Evolutionary conservation across 2,888 invertebrate species (phyloP).

Genomic region (Pandemis cinnamomeana): DNA sequence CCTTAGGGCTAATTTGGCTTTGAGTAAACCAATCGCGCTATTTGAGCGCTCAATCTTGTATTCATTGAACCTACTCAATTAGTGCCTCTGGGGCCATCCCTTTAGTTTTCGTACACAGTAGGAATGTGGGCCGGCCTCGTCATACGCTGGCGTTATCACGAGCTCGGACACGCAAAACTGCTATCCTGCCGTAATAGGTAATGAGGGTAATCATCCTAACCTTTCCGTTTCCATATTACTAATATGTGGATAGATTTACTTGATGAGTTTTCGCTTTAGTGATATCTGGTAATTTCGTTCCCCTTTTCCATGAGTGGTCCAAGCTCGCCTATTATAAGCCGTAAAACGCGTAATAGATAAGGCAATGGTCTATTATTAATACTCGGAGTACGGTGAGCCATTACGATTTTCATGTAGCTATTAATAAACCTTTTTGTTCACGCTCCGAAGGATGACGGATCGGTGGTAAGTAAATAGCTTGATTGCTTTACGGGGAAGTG

Average conservation of each 20-base stretch:
- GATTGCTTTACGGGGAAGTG: constrained; percentile 10
- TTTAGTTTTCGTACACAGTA: constrained; percentile 21
- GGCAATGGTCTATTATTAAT: constrained; percentile 30
- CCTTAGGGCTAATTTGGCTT: constrained; percentile 1
- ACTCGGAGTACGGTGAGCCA: constrained; percentile 12
- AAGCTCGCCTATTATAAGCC: constrained; percentile 19
- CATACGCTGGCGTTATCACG: constrained; percentile 26
- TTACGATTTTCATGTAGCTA: constrained; percentile 53
- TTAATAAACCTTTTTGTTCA: constrained; percentile 73
- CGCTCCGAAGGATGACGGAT: constrained; percentile 81
- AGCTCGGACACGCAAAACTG: constrained; percentile 37
- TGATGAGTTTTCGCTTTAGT: constrained; percentile 34
- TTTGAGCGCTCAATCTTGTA: constrained; percentile 2
- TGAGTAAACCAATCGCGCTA: constrained; percentile 4
- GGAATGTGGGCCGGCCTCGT: constrained; percentile 12
- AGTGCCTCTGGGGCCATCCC: constrained; percentile 5
- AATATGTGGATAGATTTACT: constrained; percentile 34
- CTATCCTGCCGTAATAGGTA: constrained; percentile 35
- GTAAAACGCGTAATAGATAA: constrained; percentile 32
- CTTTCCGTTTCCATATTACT: constrained; percentile 35
- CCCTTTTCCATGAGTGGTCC: constrained; percentile 16
- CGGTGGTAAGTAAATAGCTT: constrained; percentile 74
- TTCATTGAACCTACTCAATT: constrained; percentile 10
- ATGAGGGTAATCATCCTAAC: constrained; percentile 35
- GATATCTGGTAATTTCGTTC: constrained; percentile 33